Percentiles rank a stretch among this genome's conserved stretches.
Conservation (phyloP, 2,888 invertebrate species). For the Mythimna loreyi region DNA sequence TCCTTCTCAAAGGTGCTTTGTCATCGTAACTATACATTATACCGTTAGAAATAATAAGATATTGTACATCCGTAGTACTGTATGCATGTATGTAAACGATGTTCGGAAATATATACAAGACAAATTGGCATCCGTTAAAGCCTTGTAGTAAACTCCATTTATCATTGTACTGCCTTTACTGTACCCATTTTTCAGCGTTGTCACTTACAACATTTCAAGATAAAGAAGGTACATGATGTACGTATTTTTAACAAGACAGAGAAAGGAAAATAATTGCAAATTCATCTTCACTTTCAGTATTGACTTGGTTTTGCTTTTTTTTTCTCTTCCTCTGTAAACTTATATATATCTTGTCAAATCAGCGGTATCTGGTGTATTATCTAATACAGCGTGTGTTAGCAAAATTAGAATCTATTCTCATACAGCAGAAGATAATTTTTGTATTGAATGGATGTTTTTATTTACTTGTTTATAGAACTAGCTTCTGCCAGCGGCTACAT, state of each 20-base stretch:
- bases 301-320: background rate
- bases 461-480: too few relatives aligned
- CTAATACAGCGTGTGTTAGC: too few relatives aligned
- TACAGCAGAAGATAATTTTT: too few relatives aligned
- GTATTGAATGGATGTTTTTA: too few relatives aligned
- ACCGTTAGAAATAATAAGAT: conserved; percentile 36
- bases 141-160: conserved; percentile 48
- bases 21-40: conserved; percentile 24
- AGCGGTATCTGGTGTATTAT: too few relatives aligned
- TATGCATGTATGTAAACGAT: conserved; percentile 7
- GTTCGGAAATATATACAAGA: conserved; percentile 46
- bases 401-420: too few relatives aligned
- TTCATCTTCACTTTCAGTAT: conserved; percentile 25
- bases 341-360: too few relatives aligned
- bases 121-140: conserved; percentile 45
- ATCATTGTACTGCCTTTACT: conserved; percentile 43
- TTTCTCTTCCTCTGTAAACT: background rate
- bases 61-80: conserved; percentile 2
- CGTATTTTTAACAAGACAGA: conserved; percentile 23
- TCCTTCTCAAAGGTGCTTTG: conserved; percentile 5
- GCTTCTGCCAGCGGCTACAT: too few relatives aligned
- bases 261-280: conserved; percentile 17
- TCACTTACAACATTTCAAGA: conserved; percentile 43
- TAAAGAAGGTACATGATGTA: conserved; percentile 25
- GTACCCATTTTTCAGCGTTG: conserved; percentile 54